phyloP scores from a whole-genome alignment of 2,888 invertebrate genomes.

The Caenorhabditis panamensis region DNA sequence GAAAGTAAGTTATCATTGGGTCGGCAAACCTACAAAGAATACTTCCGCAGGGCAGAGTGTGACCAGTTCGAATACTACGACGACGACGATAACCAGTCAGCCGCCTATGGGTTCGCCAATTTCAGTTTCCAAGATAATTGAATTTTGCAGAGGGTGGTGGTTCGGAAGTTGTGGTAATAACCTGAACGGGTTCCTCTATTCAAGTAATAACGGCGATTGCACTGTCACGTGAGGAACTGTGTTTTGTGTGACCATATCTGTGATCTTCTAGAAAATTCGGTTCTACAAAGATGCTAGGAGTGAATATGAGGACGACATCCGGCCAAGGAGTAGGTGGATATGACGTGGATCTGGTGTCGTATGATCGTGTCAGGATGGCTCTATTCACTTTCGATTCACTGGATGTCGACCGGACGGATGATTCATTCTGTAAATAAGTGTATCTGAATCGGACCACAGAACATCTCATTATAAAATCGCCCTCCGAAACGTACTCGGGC shows the following conservation, averaged over 20 bases:
- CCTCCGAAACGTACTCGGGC: not conserved
- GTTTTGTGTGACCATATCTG: not conserved
- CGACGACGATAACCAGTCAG: constrained; percentile 33
- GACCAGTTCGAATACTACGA: constrained; percentile 46
- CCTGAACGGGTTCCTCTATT: constrained; percentile 60
- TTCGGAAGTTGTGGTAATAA: constrained; percentile 70
- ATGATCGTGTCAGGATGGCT: constrained; percentile 64
- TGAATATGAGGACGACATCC: constrained; percentile 50
- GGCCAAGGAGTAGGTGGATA: constrained; percentile 30
- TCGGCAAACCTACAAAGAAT: not conserved
- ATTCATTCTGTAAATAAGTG: constrained; percentile 10
- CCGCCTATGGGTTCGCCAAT: not conserved
- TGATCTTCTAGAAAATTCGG: constrained; percentile 25
- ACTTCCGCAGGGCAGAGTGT: constrained; percentile 21
- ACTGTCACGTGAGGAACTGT: constrained; percentile 3
- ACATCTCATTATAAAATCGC: constrained; percentile 4
- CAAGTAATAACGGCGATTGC: not conserved
- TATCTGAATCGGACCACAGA: not conserved
- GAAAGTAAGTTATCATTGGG: constrained; percentile 18
- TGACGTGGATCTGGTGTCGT: constrained; percentile 54
- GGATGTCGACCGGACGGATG: constrained; percentile 11
- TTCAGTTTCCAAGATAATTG: constrained; percentile 8
- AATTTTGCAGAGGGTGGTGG: constrained; percentile 69
- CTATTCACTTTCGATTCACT: constrained; percentile 53
- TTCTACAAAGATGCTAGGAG: constrained; percentile 17